These are phyloP conservation scores for Serinus canaria DNA, from an alignment of 2,113 vertebrate genomes.

Conservation along the genomic window DNA sequence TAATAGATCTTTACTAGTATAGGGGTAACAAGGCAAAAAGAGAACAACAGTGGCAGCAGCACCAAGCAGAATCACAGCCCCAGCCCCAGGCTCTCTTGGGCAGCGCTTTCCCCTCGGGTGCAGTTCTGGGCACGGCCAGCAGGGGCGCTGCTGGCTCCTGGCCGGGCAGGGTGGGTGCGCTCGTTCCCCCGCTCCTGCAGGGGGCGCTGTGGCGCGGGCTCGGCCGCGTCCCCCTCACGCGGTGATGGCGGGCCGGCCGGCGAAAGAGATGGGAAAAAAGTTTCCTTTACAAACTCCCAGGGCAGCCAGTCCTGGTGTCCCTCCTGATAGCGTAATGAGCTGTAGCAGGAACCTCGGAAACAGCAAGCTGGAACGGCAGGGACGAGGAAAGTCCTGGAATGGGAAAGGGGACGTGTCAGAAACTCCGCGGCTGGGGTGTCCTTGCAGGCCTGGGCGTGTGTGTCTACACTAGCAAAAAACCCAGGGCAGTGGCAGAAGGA, in stretches of 20 bases:
- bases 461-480: neutral
- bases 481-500: no score
- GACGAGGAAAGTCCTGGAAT: accelerated
- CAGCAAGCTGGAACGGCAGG: no score
- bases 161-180: neutral
- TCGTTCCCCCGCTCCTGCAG: neutral
- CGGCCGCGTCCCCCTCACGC: accelerated
- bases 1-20: neutral
- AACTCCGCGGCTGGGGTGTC: accelerated
- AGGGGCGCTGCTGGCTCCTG: neutral
- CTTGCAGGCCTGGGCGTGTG: neutral
- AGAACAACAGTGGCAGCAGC: neutral
- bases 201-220: neutral
- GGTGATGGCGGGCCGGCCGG: neutral
- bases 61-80: neutral
- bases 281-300: neutral
- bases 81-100: neutral
- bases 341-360: neutral
- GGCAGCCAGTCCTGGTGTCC: neutral
- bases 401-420: neutral
- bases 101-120: neutral
- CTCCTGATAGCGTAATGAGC: neutral
- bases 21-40: neutral
- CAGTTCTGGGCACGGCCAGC: neutral
- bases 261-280: neutral